Evolutionary conservation across 2,797 vertebrate species (phyloP).

Genomic region (Podarcis siculus): DNA sequence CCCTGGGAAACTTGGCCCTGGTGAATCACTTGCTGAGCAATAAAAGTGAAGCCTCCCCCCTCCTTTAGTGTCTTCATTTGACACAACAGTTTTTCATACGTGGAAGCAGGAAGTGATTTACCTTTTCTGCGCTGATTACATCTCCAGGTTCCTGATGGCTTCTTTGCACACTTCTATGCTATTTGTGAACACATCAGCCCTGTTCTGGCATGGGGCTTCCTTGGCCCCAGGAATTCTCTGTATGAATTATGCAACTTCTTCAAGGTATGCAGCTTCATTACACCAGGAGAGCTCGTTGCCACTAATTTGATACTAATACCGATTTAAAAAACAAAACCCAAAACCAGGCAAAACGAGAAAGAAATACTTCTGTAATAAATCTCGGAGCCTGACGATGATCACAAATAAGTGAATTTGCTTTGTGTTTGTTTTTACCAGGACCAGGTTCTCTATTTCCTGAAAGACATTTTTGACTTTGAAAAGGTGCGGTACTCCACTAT

Average conservation of each 20-base stretch:
- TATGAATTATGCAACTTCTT: conserved; percentile 95
- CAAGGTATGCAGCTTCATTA: conserved; percentile 82
- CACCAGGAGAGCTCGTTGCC: not conserved
- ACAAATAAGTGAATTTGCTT: not conserved
- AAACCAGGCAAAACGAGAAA: not conserved
- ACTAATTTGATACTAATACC: not conserved
- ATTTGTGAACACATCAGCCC: conserved; percentile 96
- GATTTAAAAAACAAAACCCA: not conserved
- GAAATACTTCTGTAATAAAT: not conserved
- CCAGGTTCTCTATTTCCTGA: conserved; percentile 93
- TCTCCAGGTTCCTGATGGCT: conserved; percentile 89
- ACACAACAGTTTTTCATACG: not conserved
- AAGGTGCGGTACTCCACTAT: conserved; percentile 90
- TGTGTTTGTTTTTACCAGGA: conserved; percentile 76
- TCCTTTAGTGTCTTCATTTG: not conserved
- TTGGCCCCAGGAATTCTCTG: conserved; percentile 92
- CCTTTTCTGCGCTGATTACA: conserved; percentile 38
- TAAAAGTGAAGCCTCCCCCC: no score
- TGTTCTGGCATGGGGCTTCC: conserved; percentile 96
- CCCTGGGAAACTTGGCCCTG: not conserved
- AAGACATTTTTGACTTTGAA: conserved; percentile 96
- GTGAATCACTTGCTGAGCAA: not conserved
- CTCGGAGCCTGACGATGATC: not conserved
- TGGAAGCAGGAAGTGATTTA: conserved; percentile 20
- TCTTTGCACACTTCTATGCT: conserved; percentile 94